Base-by-base conservation (phyloP, 2,113 vertebrate species). In the Lagopus muta region DNA sequence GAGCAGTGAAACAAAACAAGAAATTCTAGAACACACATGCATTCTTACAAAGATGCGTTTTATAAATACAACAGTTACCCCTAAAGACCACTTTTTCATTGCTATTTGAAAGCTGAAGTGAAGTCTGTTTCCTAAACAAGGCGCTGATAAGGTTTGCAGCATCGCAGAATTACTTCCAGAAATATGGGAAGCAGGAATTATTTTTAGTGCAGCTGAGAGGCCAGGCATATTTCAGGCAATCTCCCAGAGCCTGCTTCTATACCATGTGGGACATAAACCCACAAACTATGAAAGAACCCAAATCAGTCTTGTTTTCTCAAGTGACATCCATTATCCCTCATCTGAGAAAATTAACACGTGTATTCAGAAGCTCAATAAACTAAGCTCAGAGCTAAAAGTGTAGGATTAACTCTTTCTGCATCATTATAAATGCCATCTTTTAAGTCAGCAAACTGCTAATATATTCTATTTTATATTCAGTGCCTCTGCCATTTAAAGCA, bases 331-430 rank as follows among this genome's bases (percentile, higher is more conserved):
- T 96, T 95, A 96, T 96, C 90, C 95, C 93, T 95, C 93, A 95
- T 92, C 89, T 95, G 92, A 96, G 95, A 96, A 97, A 96, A 95
- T 96, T 92, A 96, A 96, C 93, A 94, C 94, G 32, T 96, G 93
- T 88, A 94, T 92, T 75, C 72, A 95, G 92, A 93, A 96, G 86
- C 93, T 95, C 90, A 85, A 80, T 89, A 96, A 95, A 94, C 90
- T 95, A 89, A 95, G 93, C 89, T 96, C 82, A 90, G 79, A 96
- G 84, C 82, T 94, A 81, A 17, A 94, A 95, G 74, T 90, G 88
- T 84, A 78, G n/a, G 18, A 88, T 95, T 96, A 96, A 96, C 88
- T 87, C 94, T 89, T 95, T 76, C 82, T 55, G 32, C 0, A 3
- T 61, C 81, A 91, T 30, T 58, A 38, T 36, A 79, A 87, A 74